Percentiles rank a stretch among this genome's conserved stretches.
Evolutionary conservation across 1,140 invertebrate species (phyloP).

Genomic region (Solen grandis): DNA sequence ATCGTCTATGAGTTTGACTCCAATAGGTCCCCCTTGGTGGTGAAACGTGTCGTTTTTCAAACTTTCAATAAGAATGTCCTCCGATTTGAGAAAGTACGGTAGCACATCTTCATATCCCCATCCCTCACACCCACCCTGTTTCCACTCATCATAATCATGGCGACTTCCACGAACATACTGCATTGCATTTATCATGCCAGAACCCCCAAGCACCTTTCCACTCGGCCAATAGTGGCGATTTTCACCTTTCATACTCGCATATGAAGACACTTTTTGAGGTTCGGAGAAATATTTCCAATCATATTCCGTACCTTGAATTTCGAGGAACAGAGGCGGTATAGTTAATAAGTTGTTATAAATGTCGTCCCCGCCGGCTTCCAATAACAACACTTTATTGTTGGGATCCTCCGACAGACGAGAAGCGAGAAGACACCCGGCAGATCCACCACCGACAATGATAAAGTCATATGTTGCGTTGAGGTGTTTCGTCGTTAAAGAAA

Average conservation of each 20-base stretch:
- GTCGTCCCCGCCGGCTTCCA: background rate
- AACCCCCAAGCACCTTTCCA: background rate
- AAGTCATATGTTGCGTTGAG: background rate
- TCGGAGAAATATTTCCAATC: background rate
- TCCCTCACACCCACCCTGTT: background rate
- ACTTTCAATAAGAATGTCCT: slow-evolving; percentile 84
- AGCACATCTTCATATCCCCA: slow-evolving; percentile 93
- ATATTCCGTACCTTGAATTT: background rate
- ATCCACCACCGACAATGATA: background rate
- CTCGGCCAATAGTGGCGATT: slow-evolving; percentile 2
- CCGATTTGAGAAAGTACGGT: slow-evolving; percentile 95
- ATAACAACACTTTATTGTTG: slow-evolving; percentile 1
- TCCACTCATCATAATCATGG: no score
- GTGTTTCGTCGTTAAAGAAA: no score
- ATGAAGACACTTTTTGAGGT: background rate
- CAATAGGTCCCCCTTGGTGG: slow-evolving; percentile 56
- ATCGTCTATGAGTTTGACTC: slow-evolving; percentile 46
- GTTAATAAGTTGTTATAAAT: background rate
- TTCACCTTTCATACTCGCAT: background rate
- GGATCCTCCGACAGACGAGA: background rate
- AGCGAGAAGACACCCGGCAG: background rate
- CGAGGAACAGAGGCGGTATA: background rate
- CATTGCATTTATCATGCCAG: background rate
- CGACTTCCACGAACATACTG: background rate
- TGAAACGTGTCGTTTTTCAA: slow-evolving; percentile 55